Evolutionary conservation across 2,797 vertebrate species (phyloP).

Genomic region (Miichthys miiuy): DNA sequence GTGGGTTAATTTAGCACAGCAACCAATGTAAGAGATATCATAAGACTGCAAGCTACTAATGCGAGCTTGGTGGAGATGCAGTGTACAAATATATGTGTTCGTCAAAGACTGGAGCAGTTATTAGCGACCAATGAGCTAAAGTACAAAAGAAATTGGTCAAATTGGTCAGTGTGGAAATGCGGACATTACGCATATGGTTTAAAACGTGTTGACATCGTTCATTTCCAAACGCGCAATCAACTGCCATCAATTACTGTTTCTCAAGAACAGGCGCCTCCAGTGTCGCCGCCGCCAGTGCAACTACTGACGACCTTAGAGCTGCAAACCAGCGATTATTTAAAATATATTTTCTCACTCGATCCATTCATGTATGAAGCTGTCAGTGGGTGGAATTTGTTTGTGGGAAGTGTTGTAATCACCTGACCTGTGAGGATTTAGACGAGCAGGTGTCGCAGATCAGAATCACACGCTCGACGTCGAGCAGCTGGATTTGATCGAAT

Average conservation of each 20-base stretch:
- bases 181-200: background rate
- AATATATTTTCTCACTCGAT: background rate
- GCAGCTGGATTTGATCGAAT: background rate
- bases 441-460: slow-evolving; percentile 42
- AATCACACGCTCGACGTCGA: slow-evolving; percentile 25
- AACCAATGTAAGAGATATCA: background rate
- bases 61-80: background rate
- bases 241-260: background rate
- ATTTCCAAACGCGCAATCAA: background rate
- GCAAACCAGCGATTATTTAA: background rate
- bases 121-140: background rate
- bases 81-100: background rate
- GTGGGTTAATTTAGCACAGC: background rate
- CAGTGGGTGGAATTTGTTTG: background rate
- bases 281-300: too few relatives aligned
- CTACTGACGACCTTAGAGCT: background rate
- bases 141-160: background rate
- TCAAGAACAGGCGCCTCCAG: background rate
- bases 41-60: background rate
- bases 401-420: slow-evolving; percentile 17
- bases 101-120: background rate
- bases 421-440: slow-evolving; percentile 38
- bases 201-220: background rate
- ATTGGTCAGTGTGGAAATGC: slow-evolving; percentile 2
- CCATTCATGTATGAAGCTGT: background rate